Base-by-base conservation (phyloP, 2,113 vertebrate species). In the Bagarius yarrelli region DNA sequence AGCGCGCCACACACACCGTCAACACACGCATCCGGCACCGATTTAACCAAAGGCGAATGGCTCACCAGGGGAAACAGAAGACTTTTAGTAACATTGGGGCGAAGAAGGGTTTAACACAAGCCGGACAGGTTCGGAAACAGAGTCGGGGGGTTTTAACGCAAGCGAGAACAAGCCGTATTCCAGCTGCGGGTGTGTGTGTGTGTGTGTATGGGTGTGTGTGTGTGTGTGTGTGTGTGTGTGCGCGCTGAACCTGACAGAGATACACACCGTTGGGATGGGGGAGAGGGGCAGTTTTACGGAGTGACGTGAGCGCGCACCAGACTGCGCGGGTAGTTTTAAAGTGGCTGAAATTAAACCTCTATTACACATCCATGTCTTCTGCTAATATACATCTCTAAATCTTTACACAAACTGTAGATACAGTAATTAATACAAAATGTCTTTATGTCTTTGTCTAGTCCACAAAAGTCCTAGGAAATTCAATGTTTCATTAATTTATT, bases 21-120 rank as follows among this genome's bases (percentile, higher is more conserved):
- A 72, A 85, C 86, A 74, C 78, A 85, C 86, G 90, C 91, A 91
- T 92, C 87, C 92, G 91, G 89, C 85, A 53, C 87, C n/a, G 83
- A 19, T 86, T 93, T 90, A 90, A 93, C 92, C 89, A 89, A 50
- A 79, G 5, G 83, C 83, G 47, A 86, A 85, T 55, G 82, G 74
- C 88, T 84, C 57, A 83, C 71, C 53, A 73, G 36, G 34, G 40
- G 5, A 40, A 3, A 52, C 14, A n/a, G 25, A 30, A 12, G 21
- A 23, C 23, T 23, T 3, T 14, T 30, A 44, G n/a, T 44, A 60
- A 75, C 71, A 53, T 16, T 23, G 30, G 32, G 27, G 80, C 18
- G 13, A 64, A 56, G 55, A 19, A 40, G 30, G 27, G n/a, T 55
- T 27, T 18, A 36, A 16, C 15, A 1, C 76, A 5, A 23, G 21